phyloP scores from a whole-genome alignment of 2,888 invertebrate species.

The Drosophila eohydei region DNA sequence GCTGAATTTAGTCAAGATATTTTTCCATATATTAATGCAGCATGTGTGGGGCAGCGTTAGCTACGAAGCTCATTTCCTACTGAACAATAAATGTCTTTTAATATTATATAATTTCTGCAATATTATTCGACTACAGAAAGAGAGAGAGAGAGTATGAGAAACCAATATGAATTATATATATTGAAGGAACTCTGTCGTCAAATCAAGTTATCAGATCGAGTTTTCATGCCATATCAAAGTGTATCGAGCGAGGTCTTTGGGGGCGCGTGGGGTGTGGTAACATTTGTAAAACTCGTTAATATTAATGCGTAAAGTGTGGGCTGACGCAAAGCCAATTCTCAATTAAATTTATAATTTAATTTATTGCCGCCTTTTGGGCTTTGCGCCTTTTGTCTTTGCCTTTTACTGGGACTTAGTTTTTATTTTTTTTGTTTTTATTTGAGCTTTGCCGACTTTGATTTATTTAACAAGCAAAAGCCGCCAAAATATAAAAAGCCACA shows the following conservation, averaged over 20 bases:
- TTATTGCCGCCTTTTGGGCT: conserved; percentile 58
- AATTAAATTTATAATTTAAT: conserved; percentile 76
- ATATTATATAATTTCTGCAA: too few species aligned
- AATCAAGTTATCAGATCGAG: background rate
- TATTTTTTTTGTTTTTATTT: conserved; percentile 16
- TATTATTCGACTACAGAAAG: too few species aligned
- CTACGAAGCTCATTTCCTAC: too few species aligned
- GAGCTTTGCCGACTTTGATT: conserved; percentile 69
- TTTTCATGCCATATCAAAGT: conserved; percentile 13
- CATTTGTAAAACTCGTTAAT: conserved; percentile 12
- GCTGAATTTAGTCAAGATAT: too few species aligned
- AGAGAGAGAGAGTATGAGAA: too few species aligned
- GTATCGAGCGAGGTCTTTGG: background rate
- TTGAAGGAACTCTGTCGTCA: too few species aligned
- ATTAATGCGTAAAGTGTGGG: background rate
- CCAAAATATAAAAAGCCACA: conserved; percentile 56
- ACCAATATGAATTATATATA: too few species aligned
- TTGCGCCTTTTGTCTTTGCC: conserved; percentile 38
- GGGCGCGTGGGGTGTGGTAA: background rate
- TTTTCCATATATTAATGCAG: too few species aligned
- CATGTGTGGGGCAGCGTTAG: too few species aligned
- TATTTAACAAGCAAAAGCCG: conserved; percentile 67
- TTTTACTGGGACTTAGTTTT: conserved; percentile 10
- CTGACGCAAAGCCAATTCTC: conserved; percentile 38
- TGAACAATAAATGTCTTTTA: too few species aligned